phyloP scores from a whole-genome alignment of 1,140 invertebrate genomes.

The Cataglyphis hispanica region DNA sequence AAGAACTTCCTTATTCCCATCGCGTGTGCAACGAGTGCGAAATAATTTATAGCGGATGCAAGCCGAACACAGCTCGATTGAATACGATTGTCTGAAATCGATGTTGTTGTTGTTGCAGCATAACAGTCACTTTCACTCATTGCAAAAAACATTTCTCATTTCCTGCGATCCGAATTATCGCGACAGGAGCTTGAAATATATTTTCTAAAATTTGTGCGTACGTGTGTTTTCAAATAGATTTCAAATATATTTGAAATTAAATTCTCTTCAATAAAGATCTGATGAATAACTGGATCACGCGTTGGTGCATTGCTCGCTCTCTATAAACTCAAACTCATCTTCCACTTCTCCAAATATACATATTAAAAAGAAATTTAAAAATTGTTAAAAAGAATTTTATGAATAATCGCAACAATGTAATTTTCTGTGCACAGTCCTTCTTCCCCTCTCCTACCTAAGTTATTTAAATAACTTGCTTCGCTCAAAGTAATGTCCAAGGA shows the following conservation, averaged over 20 bases:
- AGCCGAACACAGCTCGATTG: background rate
- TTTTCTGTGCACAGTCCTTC: background rate
- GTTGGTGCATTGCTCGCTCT: background rate
- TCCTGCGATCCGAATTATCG: constrained; percentile 27
- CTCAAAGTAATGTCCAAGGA: background rate
- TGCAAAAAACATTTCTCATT: background rate
- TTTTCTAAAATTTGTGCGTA: background rate
- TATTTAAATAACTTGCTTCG: constrained; percentile 24
- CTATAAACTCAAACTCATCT: background rate
- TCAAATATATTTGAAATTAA: background rate
- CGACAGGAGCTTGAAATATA: background rate
- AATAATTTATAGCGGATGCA: constrained; percentile 41
- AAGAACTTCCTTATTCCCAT: constrained; percentile 59
- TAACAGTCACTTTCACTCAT: constrained; percentile 48
- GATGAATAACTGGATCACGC: background rate
- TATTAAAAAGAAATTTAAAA: background rate
- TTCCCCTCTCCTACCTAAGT: background rate
- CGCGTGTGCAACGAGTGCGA: background rate
- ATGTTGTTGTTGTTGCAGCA: background rate
- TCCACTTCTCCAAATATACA: too few species aligned
- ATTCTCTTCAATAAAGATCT: background rate
- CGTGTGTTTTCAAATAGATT: background rate
- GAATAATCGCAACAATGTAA: constrained; percentile 14
- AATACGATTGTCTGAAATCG: constrained; percentile 31
- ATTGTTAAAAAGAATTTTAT: background rate